Conservation (phyloP, 2,113 vertebrate species). For the Motacilla tschutschensis region DNA sequence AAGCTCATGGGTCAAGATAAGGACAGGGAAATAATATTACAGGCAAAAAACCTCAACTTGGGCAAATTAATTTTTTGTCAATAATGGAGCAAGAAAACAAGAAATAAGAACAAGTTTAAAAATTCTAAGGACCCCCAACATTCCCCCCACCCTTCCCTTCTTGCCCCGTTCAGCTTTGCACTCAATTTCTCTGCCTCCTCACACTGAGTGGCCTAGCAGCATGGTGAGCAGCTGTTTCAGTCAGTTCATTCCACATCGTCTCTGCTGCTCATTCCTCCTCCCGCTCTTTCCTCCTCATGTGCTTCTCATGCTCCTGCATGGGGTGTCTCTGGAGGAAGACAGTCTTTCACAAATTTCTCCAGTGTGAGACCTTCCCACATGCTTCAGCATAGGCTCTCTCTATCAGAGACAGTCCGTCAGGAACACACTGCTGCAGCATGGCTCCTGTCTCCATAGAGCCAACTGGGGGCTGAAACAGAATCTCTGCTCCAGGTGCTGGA, state of each 20-base stretch:
- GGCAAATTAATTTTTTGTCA: not conserved
- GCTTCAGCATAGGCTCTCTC: not conserved
- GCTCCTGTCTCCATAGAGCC: not conserved
- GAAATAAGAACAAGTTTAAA: not conserved
- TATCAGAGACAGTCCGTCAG: not conserved
- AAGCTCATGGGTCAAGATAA: not conserved
- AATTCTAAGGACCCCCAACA: accelerated
- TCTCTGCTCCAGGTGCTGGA: not conserved
- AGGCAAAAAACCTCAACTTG: not conserved
- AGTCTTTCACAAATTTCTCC: not conserved
- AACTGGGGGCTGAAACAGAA: not conserved
- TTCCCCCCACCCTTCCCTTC: not conserved
- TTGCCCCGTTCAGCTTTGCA: not conserved
- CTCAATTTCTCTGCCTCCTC: not conserved
- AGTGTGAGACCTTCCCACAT: not conserved
- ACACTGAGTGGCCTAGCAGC: accelerated
- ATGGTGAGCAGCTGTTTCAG: not conserved
- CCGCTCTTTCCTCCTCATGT: accelerated
- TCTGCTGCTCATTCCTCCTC: not conserved
- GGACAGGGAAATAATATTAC: not conserved
- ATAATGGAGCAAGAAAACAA: not conserved
- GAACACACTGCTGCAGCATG: not conserved
- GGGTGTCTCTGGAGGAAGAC: not conserved
- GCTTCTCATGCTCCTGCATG: not conserved
- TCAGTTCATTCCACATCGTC: accelerated